A percentile compares a stretch with the other conserved stretches of the same genome.
Evolutionary conservation across 2,888 invertebrate genomes (phyloP).

Genomic region (Dascillus cervinus): DNA sequence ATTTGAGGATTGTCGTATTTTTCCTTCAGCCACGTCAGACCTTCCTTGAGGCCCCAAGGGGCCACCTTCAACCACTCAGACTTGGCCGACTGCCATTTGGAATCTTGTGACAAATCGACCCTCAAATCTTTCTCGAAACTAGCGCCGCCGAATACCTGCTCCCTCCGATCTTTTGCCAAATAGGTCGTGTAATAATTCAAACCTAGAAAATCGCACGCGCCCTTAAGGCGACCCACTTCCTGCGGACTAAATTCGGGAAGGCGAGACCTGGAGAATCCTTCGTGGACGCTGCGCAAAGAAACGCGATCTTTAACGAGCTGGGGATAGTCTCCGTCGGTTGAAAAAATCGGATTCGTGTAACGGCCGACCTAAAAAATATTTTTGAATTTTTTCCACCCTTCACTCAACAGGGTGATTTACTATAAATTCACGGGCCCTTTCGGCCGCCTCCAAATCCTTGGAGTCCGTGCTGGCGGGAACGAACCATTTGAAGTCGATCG

Average conservation of each 20-base stretch:
- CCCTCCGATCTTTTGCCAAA: slow-evolving; percentile 6
- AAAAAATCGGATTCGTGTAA: slow-evolving; percentile 50
- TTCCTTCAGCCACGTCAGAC: slow-evolving; percentile 3
- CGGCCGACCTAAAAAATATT: slow-evolving; percentile 36
- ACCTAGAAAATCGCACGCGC: slow-evolving; percentile 45
- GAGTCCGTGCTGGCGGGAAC: slow-evolving; percentile 51
- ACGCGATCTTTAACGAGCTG: slow-evolving; percentile 47
- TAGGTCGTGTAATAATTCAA: slow-evolving; percentile 44
- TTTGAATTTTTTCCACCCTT: not conserved
- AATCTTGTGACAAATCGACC: slow-evolving; percentile 1
- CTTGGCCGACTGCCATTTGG: slow-evolving; percentile 1
- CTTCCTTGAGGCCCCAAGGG: not conserved
- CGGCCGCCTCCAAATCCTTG: slow-evolving; percentile 52
- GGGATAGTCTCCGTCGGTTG: slow-evolving; percentile 51
- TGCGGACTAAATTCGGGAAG: slow-evolving; percentile 48
- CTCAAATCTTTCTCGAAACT: slow-evolving; percentile 2
- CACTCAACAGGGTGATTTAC: slow-evolving; percentile 43
- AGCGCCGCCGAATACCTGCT: not conserved
- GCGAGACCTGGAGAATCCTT: slow-evolving; percentile 50
- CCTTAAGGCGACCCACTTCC: slow-evolving; percentile 40
- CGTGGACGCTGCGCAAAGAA: slow-evolving; percentile 46
- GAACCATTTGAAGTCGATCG: slow-evolving; percentile 53
- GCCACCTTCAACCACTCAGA: slow-evolving; percentile 5
- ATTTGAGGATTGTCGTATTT: slow-evolving; percentile 4
- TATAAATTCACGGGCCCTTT: slow-evolving; percentile 48